Evolutionary conservation across 2,888 invertebrate species (phyloP), one percentile per base, ranked within the genome.

Genomic region (Drosophila barbarae): DNA sequence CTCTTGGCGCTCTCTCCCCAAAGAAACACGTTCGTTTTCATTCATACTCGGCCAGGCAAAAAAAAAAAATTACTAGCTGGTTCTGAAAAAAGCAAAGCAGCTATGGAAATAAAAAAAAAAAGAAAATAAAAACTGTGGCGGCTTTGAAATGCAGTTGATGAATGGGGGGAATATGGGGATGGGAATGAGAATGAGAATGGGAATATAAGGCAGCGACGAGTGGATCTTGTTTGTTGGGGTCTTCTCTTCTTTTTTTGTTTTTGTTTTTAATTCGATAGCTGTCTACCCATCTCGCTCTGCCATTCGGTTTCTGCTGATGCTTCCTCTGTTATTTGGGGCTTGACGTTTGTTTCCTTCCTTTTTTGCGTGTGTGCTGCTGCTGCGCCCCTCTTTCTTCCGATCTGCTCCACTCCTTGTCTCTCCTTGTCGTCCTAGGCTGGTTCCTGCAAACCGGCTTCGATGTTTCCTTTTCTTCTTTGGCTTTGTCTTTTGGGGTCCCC

Each of bases 121-220:
- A 38, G 38, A 13, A 55, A 54, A 57, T 23, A 61, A 59, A 59
- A 61, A 41, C 49, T 50, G 61, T 84, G 72, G 76, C 83, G 83
- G 84, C 84, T 83, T 79, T 82, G 80, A 80, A 85, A 84, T 82
- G 81, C 85, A 82, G 79, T 84, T 82, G 86, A 82, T 82, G 81
- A 82, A 82, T 81, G 81, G 36, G 67, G 51, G 52, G 54, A 42
- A 50, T 50, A 56, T 56, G 55, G 35, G 54, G 53, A 34, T 51
- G 51, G 41, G 50, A 15, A 54, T 54, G 53, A 12, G 23, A 23
- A 23, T 23, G 23, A 21, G 53, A 55, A 26, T 52, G 54, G 52
- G 18, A 21, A 57, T 52, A 44, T 36, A 35, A 56, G 52, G 53
- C 51, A 61, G 65, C 64, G 81, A 46, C 81, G 82, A 76, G 74